Evolutionary conservation across 2,797 vertebrate species (phyloP), one percentile per base, ranked within the genome.

Genomic region (Pipistrellus nathusii): DNA sequence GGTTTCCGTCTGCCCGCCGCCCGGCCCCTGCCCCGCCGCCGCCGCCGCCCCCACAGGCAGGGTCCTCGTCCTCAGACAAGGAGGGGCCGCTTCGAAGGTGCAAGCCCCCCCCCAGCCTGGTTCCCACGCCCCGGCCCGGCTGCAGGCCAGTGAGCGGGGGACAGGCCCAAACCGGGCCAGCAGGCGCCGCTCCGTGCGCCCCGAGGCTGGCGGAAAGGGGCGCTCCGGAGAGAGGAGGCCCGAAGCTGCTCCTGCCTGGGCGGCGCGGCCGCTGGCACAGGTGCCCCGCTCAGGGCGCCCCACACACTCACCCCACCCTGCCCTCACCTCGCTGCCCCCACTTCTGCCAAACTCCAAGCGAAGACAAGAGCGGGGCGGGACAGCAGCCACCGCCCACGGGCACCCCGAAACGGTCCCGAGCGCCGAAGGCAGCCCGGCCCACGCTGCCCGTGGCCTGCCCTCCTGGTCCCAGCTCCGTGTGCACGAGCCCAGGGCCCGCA

Each of bases 261-360:
- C 17, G 4, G 1, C 13, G 0, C 4, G 2, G 12, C 57, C 11
- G 0, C 2, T 1, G 0, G 3, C 21, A 13, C 17, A 12, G 30
- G 35, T 1, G 30, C 30, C 10, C 51, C 8, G 51, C 51, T 53
- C 18, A 53, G 51, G 51, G 51, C 51, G 17, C 48, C 51, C 8
- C 53, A 55, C 53, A 21, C 20, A 9, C 53, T 8, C 53, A 8
- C 51, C 51, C 51, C 2, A 7, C 51, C 18, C 51, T 53, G 51
- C 51, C 51, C 18, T 8, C 51, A 15, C 11, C 73, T 12, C 27
- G 3, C 46, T 3, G 32, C 17, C 20, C 12, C 55, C 0, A 1
- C n/a, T 75, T 62, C 21, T 8, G n/a, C 13, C 35, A 12, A 30
- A 73, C 4, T 3, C 3, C 32, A 32, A 44, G 17, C 6, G 23